Percentiles rank a stretch among this genome's conserved stretches.
phyloP scores from a whole-genome alignment of 1,140 invertebrate genomes.

The Pentalonia nigronervosa region DNA sequence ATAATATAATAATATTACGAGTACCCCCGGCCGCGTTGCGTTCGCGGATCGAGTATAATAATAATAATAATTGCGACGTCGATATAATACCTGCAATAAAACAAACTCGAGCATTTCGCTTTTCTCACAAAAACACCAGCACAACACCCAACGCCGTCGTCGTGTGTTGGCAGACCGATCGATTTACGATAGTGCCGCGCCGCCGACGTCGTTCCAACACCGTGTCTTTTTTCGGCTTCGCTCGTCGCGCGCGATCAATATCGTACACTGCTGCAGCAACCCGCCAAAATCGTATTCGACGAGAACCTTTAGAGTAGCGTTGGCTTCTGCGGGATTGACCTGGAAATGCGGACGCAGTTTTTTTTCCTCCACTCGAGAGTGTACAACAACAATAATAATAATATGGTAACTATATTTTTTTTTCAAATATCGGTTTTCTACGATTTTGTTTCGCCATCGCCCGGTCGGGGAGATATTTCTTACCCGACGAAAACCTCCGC shows the following conservation, averaged over 20 bases:
- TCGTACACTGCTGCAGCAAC: not conserved
- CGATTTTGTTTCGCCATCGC: not conserved
- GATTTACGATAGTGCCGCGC: not conserved
- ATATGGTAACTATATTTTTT: not conserved
- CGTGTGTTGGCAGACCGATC: not conserved
- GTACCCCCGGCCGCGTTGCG: too few relatives aligned
- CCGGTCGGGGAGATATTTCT: not conserved
- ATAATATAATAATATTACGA: too few relatives aligned
- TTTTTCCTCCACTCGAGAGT: not conserved
- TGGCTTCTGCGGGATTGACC: not conserved
- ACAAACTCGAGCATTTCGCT: not conserved
- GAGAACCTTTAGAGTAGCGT: too few relatives aligned
- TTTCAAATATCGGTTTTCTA: not conserved
- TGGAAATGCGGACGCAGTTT: not conserved
- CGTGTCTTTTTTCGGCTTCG: not conserved
- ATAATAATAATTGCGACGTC: not conserved
- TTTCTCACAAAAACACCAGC: not conserved
- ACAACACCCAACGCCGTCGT: too few relatives aligned
- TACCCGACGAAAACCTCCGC: not conserved
- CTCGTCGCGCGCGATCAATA: not conserved
- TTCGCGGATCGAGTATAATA: too few relatives aligned
- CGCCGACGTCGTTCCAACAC: not conserved
- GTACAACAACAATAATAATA: not conserved
- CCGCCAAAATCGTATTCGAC: not conserved
- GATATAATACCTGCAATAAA: not conserved